Percentiles rank a stretch among this genome's conserved stretches.
Evolutionary conservation across 2,113 vertebrate species (phyloP).

Genomic region (Pleuronectes platessa): DNA sequence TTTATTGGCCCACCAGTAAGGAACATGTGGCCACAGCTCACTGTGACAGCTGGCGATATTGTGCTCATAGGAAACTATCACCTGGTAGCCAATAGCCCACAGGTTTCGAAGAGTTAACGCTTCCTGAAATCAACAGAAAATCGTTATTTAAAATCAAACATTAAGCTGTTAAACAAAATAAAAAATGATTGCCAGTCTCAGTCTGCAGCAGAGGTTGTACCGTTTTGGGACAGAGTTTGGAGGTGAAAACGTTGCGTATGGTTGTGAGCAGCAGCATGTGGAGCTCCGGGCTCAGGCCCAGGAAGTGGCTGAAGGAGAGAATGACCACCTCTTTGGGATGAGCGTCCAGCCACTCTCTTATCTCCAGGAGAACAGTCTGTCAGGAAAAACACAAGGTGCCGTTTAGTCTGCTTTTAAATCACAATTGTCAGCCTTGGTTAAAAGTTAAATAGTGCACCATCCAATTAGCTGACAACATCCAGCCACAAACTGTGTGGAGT

Average conservation of each 20-base stretch:
- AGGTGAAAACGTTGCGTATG: conserved; percentile 78
- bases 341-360: conserved; percentile 81
- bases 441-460: too few species aligned
- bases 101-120: conserved; percentile 76
- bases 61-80: conserved; percentile 84
- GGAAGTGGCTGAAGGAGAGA: conserved; percentile 85
- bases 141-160: too few species aligned
- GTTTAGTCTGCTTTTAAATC: too few species aligned
- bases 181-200: neutral
- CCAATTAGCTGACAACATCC: too few species aligned
- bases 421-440: too few species aligned
- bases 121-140: conserved; percentile 70
- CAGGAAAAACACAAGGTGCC: conserved; percentile 7
- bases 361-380: conserved; percentile 81
- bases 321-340: conserved; percentile 84
- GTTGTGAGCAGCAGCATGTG: conserved; percentile 77
- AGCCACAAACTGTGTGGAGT: too few species aligned
- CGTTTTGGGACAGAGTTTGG: conserved; percentile 82
- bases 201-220: conserved; percentile 41
- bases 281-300: conserved; percentile 77
- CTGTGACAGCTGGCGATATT: conserved; percentile 54
- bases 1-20: conserved; percentile 87
- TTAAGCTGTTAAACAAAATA: too few species aligned
- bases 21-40: conserved; percentile 82
- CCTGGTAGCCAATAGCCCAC: conserved; percentile 77